These are phyloP conservation scores for Acipenser transmontanus DNA, from an alignment of 2,797 vertebrate genomes.

Conservation along the genomic window DNA sequence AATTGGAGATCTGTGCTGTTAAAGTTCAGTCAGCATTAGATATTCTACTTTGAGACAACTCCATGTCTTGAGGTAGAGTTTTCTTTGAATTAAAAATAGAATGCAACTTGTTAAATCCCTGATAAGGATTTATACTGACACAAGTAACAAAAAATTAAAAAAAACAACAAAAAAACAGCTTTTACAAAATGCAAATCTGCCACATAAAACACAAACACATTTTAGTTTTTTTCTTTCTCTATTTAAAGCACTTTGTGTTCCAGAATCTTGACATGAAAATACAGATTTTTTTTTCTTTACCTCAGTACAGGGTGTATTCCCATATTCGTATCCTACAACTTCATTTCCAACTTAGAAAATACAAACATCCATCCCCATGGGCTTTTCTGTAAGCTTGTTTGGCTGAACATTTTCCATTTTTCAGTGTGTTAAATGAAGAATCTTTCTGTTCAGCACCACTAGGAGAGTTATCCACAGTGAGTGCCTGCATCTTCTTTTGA, in stretches of 20 bases:
- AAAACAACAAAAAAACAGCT: constrained; percentile 3
- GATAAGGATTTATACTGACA: too few species aligned
- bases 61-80: constrained; percentile 19
- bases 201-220: background rate
- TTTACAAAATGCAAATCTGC: background rate
- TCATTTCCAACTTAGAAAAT: constrained; percentile 5
- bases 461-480: constrained; percentile 18
- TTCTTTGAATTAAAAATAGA: background rate
- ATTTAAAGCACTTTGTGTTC: background rate
- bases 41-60: constrained; percentile 30
- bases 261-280: constrained; percentile 3
- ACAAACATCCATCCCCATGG: background rate
- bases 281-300: constrained; percentile 15
- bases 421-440: background rate
- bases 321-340: constrained; percentile 6
- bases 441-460: too few species aligned
- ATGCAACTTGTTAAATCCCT: background rate
- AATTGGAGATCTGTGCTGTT: constrained; percentile 24
- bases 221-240: constrained; percentile 5
- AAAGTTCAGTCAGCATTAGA: constrained; percentile 15
- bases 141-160: background rate
- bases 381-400: constrained; percentile 34
- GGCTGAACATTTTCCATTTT: constrained; percentile 45
- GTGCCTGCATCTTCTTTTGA: constrained; percentile 28
- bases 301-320: constrained; percentile 11